Base-by-base conservation (phyloP, 2,797 vertebrate genomes). In the Gymnothorax javanicus region DNA sequence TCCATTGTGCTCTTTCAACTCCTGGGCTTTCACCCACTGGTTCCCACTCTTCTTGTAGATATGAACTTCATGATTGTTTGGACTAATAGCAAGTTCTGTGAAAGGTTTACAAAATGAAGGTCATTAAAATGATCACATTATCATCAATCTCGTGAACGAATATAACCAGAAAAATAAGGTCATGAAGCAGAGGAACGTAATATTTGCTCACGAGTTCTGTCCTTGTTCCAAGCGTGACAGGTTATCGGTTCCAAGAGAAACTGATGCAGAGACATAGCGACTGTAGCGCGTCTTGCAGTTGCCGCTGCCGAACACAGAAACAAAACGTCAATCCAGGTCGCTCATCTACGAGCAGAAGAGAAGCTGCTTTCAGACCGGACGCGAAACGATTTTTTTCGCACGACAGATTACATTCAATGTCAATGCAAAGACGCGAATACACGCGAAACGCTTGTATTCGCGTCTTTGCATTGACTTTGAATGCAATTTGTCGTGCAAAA, bases 51-150 rank as follows among this genome's bases (percentile, higher is more conserved):
- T 99, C 95, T 99, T 99, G 94, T 99, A 99, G 94, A 99, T 99
- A 93, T 99, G 99, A 85, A 99, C 99, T 96, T 99, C 99, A 15
- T 99, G 99, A 91, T 99, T 99, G 89, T 99, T 99, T n/a, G 99
- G 99, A 94, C 98, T 99, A 92, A 99, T 98, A 89, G 99, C 99
- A 87, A 99, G 97, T 95, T 99, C 99, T 99, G 89, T 7, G 71
- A 4, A 43, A 58, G n/a, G 73, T n/a, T 8, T 27, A 23, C 27
- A 87, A 77, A 15, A 69, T 56, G 23, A 12, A 2, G 57, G 23
- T 67, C 79, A 83, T 9, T 64, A 20, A 4, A 43, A 11, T 17
- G 4, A 33, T 27, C 13, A 79, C 25, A 73, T 33, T 12, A 43
- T 15, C 15, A 54, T 7, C 33, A 1, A 15, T 52, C 13, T 54